Conservation (phyloP, 1,140 invertebrate genomes). For the Caenorhabditis tropicalis region DNA sequence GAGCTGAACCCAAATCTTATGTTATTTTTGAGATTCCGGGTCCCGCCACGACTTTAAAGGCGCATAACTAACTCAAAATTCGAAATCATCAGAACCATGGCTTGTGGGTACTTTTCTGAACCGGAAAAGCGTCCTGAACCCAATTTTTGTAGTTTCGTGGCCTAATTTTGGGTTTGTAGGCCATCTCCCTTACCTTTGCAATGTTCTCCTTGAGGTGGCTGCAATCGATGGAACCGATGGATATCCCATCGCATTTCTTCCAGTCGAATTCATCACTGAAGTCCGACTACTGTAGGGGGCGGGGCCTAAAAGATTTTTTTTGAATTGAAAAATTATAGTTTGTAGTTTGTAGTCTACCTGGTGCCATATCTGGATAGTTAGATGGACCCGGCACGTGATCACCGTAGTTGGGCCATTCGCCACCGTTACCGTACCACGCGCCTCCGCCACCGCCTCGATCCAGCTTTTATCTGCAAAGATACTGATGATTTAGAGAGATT, state of each 20-base stretch:
- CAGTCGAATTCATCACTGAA: conserved; percentile 4
- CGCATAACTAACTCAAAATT: no score
- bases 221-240: not conserved
- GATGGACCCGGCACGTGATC: conserved; percentile 12
- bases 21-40: no score
- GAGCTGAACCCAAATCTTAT: no score
- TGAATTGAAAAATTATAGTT: not conserved
- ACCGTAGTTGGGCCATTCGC: not conserved
- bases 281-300: not conserved
- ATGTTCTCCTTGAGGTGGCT: not conserved
- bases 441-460: conserved; percentile 9
- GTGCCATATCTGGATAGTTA: conserved; percentile 23
- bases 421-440: conserved; percentile 35
- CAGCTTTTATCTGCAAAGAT: conserved; percentile 7
- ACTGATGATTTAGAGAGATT: no score
- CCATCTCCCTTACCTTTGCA: not conserved
- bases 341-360: not conserved
- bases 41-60: no score
- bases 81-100: no score
- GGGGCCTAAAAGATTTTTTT: no score
- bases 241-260: not conserved
- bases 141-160: no score
- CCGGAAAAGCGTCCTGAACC: no score
- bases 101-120: no score
- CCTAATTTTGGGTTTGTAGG: not conserved